Conservation (phyloP, 2,888 invertebrate genomes). For the Leucophora obtusa region DNA sequence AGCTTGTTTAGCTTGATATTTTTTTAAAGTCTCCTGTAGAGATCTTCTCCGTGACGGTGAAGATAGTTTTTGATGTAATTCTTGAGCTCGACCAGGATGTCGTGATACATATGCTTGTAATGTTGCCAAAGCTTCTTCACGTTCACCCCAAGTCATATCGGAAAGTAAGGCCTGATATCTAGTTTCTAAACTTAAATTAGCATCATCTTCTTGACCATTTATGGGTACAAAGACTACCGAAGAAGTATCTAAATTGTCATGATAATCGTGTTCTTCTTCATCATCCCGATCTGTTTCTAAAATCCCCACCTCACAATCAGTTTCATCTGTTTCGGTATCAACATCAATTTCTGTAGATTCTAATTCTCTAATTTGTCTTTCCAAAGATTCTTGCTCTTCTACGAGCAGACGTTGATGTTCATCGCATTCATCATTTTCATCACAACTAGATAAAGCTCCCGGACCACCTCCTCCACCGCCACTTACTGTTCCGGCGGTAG, state of each 20-base stretch:
- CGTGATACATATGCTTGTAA: slow-evolving; percentile 88
- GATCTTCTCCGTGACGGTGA: slow-evolving; percentile 92
- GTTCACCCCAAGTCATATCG: slow-evolving; percentile 91
- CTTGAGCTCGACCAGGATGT: slow-evolving; percentile 94
- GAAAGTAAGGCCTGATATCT: slow-evolving; percentile 85
- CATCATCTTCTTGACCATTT: slow-evolving; percentile 73
- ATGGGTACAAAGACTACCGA: slow-evolving; percentile 73
- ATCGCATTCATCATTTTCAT: slow-evolving; percentile 81
- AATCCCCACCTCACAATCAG: slow-evolving; percentile 78
- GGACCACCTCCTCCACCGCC: slow-evolving; percentile 67
- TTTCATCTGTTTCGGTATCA: slow-evolving; percentile 90
- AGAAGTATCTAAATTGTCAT: slow-evolving; percentile 68
- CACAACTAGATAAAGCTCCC: slow-evolving; percentile 75
- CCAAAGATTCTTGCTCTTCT: slow-evolving; percentile 87
- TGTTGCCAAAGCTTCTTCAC: slow-evolving; percentile 88
- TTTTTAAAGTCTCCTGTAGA: slow-evolving; percentile 87
- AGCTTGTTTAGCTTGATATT: slow-evolving; percentile 93
- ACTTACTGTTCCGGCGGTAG: slow-evolving; percentile 55
- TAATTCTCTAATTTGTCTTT: slow-evolving; percentile 87
- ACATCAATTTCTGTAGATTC: slow-evolving; percentile 86
- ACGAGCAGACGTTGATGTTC: slow-evolving; percentile 87
- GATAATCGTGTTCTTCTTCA: slow-evolving; percentile 69
- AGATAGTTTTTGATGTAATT: slow-evolving; percentile 95
- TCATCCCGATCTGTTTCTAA: slow-evolving; percentile 72
- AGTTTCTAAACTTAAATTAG: slow-evolving; percentile 82